phyloP scores from a whole-genome alignment of 2,888 invertebrate species.

The Leucoptera coffeella region DNA sequence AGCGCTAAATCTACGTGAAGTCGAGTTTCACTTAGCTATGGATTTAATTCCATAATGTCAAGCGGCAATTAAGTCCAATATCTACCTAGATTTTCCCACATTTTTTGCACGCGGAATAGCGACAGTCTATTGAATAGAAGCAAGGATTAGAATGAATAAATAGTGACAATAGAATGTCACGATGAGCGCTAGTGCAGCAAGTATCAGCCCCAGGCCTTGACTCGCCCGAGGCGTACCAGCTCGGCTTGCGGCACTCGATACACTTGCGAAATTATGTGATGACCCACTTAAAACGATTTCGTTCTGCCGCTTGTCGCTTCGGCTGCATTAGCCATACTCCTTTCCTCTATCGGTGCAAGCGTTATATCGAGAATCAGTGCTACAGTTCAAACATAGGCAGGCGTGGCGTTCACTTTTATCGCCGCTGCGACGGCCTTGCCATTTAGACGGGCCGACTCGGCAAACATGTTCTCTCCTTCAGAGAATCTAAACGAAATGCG shows the following conservation, averaged over 20 bases:
- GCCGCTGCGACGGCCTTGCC: slow-evolving; percentile 18
- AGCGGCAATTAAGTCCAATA: too few species aligned
- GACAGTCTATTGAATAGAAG: too few species aligned
- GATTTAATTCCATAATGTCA: too few species aligned
- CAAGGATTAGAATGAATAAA: too few species aligned
- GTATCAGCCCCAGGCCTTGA: too few species aligned
- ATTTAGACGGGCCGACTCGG: slow-evolving; percentile 11
- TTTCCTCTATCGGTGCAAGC: slow-evolving; percentile 10
- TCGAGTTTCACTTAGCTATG: too few species aligned
- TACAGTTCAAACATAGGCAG: background rate
- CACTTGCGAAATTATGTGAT: slow-evolving; percentile 49
- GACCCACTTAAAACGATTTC: slow-evolving; percentile 46
- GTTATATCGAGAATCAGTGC: slow-evolving; percentile 19
- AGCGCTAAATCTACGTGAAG: too few species aligned
- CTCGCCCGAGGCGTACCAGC: slow-evolving; percentile 39
- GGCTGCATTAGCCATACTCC: slow-evolving; percentile 21
- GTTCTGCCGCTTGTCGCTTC: slow-evolving; percentile 30
- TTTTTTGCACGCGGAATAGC: too few species aligned
- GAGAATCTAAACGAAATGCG: too few species aligned
- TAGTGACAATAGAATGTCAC: too few species aligned
- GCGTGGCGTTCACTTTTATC: slow-evolving; percentile 16
- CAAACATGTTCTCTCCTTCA: slow-evolving; percentile 9
- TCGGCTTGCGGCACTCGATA: slow-evolving; percentile 45
- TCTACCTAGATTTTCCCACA: too few species aligned
- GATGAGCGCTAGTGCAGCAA: too few species aligned